A percentile compares a stretch with the other conserved stretches of the same genome.
These are phyloP conservation scores for Petrocephalus microphthalmus DNA, from an alignment of 2,113 vertebrate genomes.

Conservation along the genomic window DNA sequence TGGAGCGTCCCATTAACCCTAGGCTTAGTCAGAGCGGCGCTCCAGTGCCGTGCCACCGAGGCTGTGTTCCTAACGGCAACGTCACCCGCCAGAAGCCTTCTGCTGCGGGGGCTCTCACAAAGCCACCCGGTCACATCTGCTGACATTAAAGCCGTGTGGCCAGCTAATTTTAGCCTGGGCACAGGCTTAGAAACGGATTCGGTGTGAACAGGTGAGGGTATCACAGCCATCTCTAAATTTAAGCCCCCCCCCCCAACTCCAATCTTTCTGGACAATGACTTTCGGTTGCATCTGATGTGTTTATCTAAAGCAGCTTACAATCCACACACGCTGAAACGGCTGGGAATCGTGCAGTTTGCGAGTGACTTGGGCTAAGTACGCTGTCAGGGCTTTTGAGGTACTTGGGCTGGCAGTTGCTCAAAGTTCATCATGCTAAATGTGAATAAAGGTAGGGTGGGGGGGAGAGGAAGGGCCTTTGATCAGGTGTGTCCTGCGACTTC, in stretches of 20 bases:
- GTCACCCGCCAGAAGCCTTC: conserved; percentile 30
- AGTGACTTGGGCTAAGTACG: background rate
- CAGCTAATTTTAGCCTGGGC: conserved; percentile 29
- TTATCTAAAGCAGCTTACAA: background rate
- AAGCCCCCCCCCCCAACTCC: background rate
- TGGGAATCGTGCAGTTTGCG: background rate
- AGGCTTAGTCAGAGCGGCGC: background rate
- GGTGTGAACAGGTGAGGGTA: conserved; percentile 26
- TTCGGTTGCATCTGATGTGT: background rate
- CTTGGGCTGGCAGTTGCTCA: background rate
- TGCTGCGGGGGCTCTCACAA: conserved; percentile 11
- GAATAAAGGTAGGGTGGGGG: background rate
- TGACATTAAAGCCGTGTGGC: conserved; percentile 21
- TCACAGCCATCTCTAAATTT: background rate
- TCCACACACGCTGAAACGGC: background rate
- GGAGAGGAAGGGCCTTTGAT: background rate
- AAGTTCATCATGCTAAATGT: background rate
- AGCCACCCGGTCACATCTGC: background rate
- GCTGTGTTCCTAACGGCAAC: background rate
- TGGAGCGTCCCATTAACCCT: background rate
- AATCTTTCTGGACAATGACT: background rate
- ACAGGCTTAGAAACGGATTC: conserved; percentile 4
- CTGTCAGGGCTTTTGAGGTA: too few species aligned
- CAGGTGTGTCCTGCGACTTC: background rate
- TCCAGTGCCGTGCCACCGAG: background rate